Evolutionary conservation across 2,888 invertebrate genomes (phyloP).

Genomic region (Rhyacophila evoluta): DNA sequence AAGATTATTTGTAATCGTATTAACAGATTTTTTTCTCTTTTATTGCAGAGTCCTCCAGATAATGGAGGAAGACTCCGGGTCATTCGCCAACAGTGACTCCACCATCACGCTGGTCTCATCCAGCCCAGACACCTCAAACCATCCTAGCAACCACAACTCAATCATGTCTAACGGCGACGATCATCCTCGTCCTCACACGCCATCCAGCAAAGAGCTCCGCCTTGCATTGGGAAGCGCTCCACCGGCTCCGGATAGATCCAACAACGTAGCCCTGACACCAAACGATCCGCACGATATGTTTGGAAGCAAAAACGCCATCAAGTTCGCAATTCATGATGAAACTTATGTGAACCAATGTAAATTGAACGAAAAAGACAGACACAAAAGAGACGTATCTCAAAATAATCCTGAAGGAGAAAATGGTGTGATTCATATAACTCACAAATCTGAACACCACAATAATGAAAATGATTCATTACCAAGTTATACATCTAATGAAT

Average conservation of each 20-base stretch:
- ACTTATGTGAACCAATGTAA: constrained; percentile 40
- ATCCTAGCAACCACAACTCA: constrained; percentile 51
- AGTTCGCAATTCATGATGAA: constrained; percentile 52
- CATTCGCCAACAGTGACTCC: constrained; percentile 49
- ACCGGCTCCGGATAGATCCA: constrained; percentile 37
- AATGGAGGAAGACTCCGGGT: constrained; percentile 49
- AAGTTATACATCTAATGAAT: constrained; percentile 42
- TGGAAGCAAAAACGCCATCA: constrained; percentile 34
- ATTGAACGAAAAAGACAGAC: constrained; percentile 40
- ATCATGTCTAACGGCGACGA: constrained; percentile 54
- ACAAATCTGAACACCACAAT: constrained; percentile 58
- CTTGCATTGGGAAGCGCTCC: constrained; percentile 50
- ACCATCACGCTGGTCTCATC: constrained; percentile 50
- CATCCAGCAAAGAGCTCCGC: constrained; percentile 30
- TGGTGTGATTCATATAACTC: not conserved
- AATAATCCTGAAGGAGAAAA: constrained; percentile 13
- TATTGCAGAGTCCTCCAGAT: not conserved
- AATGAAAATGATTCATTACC: constrained; percentile 57
- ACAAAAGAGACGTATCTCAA: constrained; percentile 36
- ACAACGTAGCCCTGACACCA: constrained; percentile 48
- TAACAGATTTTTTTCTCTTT: not conserved
- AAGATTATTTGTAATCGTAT: no score
- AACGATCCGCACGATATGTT: constrained; percentile 50
- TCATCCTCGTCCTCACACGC: constrained; percentile 52
- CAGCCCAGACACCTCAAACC: constrained; percentile 45